Conservation (phyloP, 2,113 vertebrate species). For the Sigmodon hispidus region DNA sequence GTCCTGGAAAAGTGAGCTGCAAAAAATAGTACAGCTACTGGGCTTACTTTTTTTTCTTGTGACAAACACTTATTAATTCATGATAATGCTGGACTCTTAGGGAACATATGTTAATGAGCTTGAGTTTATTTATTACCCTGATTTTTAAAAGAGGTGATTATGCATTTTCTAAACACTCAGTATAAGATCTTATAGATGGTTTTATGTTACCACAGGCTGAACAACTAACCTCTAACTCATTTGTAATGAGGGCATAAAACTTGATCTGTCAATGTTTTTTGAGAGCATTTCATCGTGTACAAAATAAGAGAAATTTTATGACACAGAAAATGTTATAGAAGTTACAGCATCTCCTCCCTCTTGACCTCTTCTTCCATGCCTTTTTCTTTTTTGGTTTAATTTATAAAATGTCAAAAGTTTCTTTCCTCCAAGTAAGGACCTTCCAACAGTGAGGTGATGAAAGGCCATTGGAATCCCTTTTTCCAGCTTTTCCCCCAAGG, state of each 20-base stretch:
- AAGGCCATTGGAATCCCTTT: not conserved
- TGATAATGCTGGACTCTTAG: not conserved
- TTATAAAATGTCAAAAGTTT: conserved; percentile 6
- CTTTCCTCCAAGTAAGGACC: not conserved
- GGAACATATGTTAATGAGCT: not conserved
- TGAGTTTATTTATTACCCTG: not conserved
- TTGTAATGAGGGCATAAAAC: not conserved
- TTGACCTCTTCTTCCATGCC: not conserved
- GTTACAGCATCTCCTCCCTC: not conserved
- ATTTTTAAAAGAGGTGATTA: not conserved
- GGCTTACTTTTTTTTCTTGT: not conserved
- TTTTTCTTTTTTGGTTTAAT: not conserved
- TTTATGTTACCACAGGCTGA: not conserved
- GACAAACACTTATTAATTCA: conserved; percentile 7
- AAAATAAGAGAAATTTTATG: conserved; percentile 11
- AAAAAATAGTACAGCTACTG: not conserved
- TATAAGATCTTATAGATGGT: not conserved
- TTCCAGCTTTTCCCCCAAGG: not conserved
- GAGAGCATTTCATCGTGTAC: not conserved
- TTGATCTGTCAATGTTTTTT: not conserved
- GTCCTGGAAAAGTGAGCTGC: not conserved
- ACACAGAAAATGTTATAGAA: not conserved
- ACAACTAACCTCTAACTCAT: not conserved
- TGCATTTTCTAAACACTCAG: not conserved
- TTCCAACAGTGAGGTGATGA: not conserved